A percentile compares a stretch with the other conserved stretches of the same genome.
phyloP scores from a whole-genome alignment of 2,888 invertebrate genomes.

The Tridacna gigas region DNA sequence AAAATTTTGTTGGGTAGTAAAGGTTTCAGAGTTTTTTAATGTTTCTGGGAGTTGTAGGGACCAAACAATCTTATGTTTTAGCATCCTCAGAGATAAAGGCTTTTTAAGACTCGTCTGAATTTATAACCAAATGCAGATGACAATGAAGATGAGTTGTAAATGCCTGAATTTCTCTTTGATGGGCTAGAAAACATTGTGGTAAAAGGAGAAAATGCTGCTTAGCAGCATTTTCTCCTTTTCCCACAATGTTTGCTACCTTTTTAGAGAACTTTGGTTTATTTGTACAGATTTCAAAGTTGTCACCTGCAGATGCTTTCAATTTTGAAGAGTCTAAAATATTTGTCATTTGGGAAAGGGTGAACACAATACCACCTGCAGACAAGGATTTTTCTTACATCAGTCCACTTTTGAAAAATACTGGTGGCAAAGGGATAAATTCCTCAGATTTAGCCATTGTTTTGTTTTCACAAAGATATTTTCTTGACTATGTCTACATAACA shows the following conservation, averaged over 20 bases:
- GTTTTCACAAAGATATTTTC: background rate
- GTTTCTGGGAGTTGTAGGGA: too few relatives aligned
- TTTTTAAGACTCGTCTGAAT: too few relatives aligned
- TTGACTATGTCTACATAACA: too few relatives aligned
- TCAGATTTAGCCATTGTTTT: background rate
- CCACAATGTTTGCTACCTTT: background rate
- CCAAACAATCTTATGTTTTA: too few relatives aligned
- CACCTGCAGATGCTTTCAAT: background rate
- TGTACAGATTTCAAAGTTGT: too few relatives aligned
- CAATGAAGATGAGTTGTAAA: too few relatives aligned
- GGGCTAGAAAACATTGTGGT: background rate
- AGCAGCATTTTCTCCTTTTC: background rate
- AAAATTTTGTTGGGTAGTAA: background rate
- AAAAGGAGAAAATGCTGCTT: constrained; percentile 9
- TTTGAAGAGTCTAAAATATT: background rate
- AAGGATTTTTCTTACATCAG: background rate
- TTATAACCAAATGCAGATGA: too few relatives aligned
- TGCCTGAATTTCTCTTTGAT: background rate
- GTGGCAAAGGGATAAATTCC: background rate
- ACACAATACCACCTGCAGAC: background rate
- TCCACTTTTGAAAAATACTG: background rate
- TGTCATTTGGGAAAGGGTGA: too few relatives aligned
- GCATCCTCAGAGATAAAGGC: background rate
- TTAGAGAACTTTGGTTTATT: background rate
- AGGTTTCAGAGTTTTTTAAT: too few relatives aligned